Conservation (phyloP, 2,797 vertebrate genomes). For the Austrolebias charrua region DNA sequence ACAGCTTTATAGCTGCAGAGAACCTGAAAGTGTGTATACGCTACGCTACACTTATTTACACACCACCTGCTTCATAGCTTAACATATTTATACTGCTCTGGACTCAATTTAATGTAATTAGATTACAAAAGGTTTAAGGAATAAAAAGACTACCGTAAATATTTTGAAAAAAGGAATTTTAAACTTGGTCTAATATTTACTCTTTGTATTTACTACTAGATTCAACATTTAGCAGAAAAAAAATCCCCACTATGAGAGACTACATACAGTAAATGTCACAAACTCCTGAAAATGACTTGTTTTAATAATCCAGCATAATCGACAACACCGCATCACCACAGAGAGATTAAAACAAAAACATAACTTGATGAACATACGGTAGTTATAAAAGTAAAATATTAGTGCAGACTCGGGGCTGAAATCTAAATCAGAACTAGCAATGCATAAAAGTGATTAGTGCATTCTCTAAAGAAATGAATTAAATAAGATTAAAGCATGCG, state of each 20-base stretch:
- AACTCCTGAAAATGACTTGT: background rate
- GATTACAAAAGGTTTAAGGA: background rate
- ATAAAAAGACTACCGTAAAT: no score
- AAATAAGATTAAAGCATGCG: conserved; percentile 10
- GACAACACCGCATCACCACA: no score
- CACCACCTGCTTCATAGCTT: conserved; percentile 55
- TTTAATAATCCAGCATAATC: no score
- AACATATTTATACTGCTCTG: conserved; percentile 64
- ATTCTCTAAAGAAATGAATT: conserved; percentile 28
- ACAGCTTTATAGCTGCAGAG: conserved; percentile 23
- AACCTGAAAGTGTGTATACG: conserved; percentile 27
- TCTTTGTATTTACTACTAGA: no score
- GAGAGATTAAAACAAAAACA: no score
- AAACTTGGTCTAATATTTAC: no score
- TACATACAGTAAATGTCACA: background rate
- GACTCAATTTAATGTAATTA: conserved; percentile 34
- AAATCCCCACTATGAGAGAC: conserved; percentile 1
- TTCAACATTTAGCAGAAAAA: background rate
- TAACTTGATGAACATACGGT: no score
- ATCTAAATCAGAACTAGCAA: conserved; percentile 23
- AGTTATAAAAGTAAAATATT: conserved; percentile 4
- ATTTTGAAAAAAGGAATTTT: background rate
- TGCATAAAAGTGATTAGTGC: conserved; percentile 60
- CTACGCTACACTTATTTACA: conserved; percentile 14
- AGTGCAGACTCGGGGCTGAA: conserved; percentile 34